Evolutionary conservation across 2,888 invertebrate species (phyloP), one percentile per base, ranked within the genome.

Genomic region (Hyalella azteca): DNA sequence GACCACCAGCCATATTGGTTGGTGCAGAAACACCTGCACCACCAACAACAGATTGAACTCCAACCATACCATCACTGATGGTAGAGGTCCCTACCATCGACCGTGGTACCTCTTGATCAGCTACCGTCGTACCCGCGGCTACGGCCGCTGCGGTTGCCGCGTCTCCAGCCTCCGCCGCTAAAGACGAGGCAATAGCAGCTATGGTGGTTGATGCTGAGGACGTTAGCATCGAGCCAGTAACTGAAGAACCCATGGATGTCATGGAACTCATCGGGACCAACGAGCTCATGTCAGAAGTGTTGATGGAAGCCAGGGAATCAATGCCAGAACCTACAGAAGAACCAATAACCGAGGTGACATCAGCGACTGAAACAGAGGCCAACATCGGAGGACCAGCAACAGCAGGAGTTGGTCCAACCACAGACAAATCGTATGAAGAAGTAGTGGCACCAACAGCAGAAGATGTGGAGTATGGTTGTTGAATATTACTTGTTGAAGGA

Each of bases 121-220:
- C 19, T 19, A 66, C 32, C 5, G 36, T 39, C 1, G 66, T 36
- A 5, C 66, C 66, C 32, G 66, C 66, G 4, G 66, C 66, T 36
- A 36, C 66, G 36, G 66, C 66, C 5, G 66, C 66, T 4, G 66
- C 66, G 19, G 36, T 39, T 15, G 66, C 66, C 19, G 66, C 36
- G 36, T 66, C 66, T 36, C 66, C 66, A 3, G 66, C 66, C 36
- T 66, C 66, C 5, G 66, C 66, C 7, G 66, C 66, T n/a, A 66
- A 19, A 36, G 66, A 66, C 9, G 66, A 66, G 19, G 66, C 66
- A 19, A 66, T 66, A 36, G 66, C 66, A 36, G 66, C 66, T n/a
- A 66, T 66, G 22, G 66, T 66, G n/a, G 66, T 66, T 1, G 66
- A 66, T 7, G 66, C 66, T n/a, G 66, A 32, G 7, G 66, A 26